A percentile compares a stretch with the other conserved stretches of the same genome.
Evolutionary conservation across 2,888 invertebrate genomes (phyloP).

Genomic region (Leucozona laternaria): DNA sequence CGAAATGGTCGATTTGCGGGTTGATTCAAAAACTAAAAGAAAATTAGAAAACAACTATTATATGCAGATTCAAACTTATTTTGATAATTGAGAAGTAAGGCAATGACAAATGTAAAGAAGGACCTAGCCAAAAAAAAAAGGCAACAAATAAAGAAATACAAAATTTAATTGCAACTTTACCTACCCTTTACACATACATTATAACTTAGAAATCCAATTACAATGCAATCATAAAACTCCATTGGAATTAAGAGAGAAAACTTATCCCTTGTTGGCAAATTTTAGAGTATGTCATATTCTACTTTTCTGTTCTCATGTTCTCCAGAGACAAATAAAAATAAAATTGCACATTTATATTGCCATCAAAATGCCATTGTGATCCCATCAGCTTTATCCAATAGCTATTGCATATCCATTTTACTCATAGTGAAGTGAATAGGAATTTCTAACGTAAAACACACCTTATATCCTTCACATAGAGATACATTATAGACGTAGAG

Average conservation of each 20-base stretch:
- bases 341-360: conserved; percentile 38
- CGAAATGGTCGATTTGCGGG: no score
- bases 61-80: no score
- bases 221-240: conserved; percentile 21
- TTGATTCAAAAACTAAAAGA: no score
- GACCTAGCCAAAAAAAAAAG: no score
- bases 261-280: neutral
- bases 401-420: conserved; percentile 41
- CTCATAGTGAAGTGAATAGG: neutral
- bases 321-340: conserved; percentile 24
- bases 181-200: no score
- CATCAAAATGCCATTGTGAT: conserved; percentile 50
- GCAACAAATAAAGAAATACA: no score
- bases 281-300: conserved; percentile 12
- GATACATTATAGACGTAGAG: neutral
- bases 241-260: conserved; percentile 12
- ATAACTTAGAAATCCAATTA: neutral
- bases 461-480: neutral
- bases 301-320: neutral
- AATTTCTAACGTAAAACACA: conserved; percentile 1
- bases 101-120: no score
- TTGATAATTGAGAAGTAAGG: no score
- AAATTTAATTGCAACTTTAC: no score
- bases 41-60: no score
- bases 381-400: conserved; percentile 40